Evolutionary conservation across 2,888 invertebrate genomes (phyloP), one percentile per base, ranked within the genome.

Genomic region (Thumatha senex): DNA sequence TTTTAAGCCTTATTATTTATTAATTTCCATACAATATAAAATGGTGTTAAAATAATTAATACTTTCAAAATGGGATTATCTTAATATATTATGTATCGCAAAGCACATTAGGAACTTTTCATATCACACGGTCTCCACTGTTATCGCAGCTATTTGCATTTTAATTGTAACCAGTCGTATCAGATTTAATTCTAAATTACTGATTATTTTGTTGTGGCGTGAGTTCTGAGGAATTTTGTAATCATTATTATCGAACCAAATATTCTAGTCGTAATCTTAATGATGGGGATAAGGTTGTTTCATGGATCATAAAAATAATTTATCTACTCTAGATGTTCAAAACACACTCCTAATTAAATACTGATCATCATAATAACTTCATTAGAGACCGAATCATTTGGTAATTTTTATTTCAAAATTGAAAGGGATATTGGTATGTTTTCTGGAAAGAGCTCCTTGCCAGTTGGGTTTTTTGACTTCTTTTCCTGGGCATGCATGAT

Each of bases 161-260:
- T 86, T 86, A 86, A 86, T 86, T 82, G 78, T 79, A 69, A 57
- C 62, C 58, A 58, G 59, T 63, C 70, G 71, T 74, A 76, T 78
- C 67, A 56, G 64, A 82, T 83, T 83, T 76, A 78, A 80, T 80
- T 76, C 65, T 59, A 73, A 62, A 75, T 76, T 76, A 72, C 71
- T 64, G 71, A 66, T 59, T 70, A 63, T 67, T 50, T 55, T 46
- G 55, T 65, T 53, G 61, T 48, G 38, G 47, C 54, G 47, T 55
- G 55, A 62, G 56, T 54, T 48, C 59, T 49, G 62, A 56, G 54
- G 51, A 52, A 63, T 60, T 56, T 55, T 58, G 48, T 73, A 70
- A 76, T 73, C 76, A 80, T 61, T 71, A 76, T 78, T 67, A 77
- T 65, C 50, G 48, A 54, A 65, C 65, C 56, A 24, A 24, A 58